Percentiles rank a stretch among this genome's conserved stretches.
These are phyloP conservation scores for Ypsolopha sequella DNA, from an alignment of 2,888 invertebrate genomes.

Conservation along the genomic window DNA sequence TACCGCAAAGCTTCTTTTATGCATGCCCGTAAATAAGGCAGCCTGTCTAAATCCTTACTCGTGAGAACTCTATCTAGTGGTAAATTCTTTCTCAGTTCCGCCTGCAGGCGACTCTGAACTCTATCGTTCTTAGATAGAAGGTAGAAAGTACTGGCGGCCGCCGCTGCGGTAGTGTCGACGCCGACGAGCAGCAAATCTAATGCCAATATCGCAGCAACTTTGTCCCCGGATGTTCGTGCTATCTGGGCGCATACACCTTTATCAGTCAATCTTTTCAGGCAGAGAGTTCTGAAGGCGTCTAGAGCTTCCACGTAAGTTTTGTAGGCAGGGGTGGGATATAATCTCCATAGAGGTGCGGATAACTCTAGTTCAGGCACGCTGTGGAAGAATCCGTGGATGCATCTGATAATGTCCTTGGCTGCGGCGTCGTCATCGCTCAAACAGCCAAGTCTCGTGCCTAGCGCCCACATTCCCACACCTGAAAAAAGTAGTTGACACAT, in stretches of 20 bases:
- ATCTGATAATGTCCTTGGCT: conserved; percentile 81
- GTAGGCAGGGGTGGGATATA: conserved; percentile 78
- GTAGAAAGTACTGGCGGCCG: conserved; percentile 80
- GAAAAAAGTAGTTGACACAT: conserved; percentile 16
- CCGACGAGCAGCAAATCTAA: conserved; percentile 85
- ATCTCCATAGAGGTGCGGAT: conserved; percentile 80
- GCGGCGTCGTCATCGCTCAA: conserved; percentile 77
- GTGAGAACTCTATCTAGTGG: conserved; percentile 68
- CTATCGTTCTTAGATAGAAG: conserved; percentile 79
- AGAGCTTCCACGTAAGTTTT: conserved; percentile 78
- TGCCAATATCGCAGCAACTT: conserved; percentile 77
- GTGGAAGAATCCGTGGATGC: conserved; percentile 82
- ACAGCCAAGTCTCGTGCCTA: conserved; percentile 86
- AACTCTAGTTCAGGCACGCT: conserved; percentile 81
- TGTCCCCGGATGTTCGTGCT: conserved; percentile 40
- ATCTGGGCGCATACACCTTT: conserved; percentile 57
- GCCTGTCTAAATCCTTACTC: conserved; percentile 71
- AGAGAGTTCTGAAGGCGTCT: conserved; percentile 77
- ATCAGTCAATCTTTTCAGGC: conserved; percentile 51
- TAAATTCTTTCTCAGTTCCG: conserved; percentile 72
- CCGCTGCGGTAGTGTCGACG: conserved; percentile 85
- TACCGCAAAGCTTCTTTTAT: conserved; percentile 83
- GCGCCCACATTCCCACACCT: conserved; percentile 86
- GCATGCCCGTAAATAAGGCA: conserved; percentile 81
- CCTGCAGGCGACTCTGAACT: conserved; percentile 74